Evolutionary conservation across 2,888 invertebrate genomes (phyloP).

Genomic region (Neoscelio sp.): DNA sequence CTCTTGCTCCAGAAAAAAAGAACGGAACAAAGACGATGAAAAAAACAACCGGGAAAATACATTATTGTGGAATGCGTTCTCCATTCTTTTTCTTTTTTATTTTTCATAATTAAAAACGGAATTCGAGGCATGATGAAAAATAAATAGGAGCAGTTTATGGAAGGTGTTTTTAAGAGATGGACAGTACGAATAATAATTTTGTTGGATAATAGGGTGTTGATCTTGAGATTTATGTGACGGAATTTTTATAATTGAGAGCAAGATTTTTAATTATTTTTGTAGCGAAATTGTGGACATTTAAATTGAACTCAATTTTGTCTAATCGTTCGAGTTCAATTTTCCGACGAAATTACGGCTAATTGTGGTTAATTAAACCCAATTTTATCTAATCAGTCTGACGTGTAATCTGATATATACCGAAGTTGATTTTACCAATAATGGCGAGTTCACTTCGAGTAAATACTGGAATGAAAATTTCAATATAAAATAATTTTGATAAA

Average conservation of each 20-base stretch:
- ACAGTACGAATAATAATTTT: conserved; percentile 21
- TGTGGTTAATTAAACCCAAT: conserved; percentile 50
- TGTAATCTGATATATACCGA: conserved; percentile 21
- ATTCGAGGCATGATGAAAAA: conserved; percentile 29
- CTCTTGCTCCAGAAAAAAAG: conserved; percentile 12
- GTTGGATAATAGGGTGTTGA: no score
- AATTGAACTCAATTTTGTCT: conserved; percentile 58
- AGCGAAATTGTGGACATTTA: conserved; percentile 52
- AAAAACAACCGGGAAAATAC: conserved; percentile 12
- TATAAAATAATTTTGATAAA: no score
- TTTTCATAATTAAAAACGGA: conserved; percentile 56
- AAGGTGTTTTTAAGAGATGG: neutral
- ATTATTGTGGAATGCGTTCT: neutral
- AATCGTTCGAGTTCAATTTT: conserved; percentile 41
- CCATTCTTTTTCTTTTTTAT: neutral
- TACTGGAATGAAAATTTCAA: conserved; percentile 4
- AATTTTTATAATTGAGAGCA: conserved; percentile 3
- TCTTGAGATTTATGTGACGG: no score
- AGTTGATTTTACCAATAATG: no score
- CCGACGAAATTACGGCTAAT: conserved; percentile 30
- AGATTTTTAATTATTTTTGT: conserved; percentile 50
- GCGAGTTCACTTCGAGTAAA: conserved; percentile 10
- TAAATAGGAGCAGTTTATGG: conserved; percentile 34
- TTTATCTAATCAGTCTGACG: conserved; percentile 36
- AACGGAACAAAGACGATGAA: conserved; percentile 26